phyloP scores from a whole-genome alignment of 2,888 invertebrate species.

The Conomelus anceps region DNA sequence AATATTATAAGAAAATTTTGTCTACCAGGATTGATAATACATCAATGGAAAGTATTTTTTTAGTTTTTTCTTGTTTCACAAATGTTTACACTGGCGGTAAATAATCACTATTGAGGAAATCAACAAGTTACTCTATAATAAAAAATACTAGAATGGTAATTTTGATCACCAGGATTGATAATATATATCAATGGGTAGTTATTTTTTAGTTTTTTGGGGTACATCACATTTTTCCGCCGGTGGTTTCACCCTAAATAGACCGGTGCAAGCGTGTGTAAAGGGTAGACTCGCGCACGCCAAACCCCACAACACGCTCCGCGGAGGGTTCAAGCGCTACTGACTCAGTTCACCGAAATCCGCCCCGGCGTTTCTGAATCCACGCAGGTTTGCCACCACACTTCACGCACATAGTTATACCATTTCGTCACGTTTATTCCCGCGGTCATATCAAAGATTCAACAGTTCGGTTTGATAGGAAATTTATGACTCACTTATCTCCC shows the following conservation, averaged over 20 bases:
- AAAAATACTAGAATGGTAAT: background rate
- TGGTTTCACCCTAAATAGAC: background rate
- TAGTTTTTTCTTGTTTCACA: too few species aligned
- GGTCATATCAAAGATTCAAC: background rate
- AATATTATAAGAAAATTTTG: too few species aligned
- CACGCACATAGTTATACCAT: background rate
- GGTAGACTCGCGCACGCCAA: background rate
- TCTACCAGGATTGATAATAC: too few species aligned
- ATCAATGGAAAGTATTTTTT: too few species aligned
- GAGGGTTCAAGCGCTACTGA: background rate
- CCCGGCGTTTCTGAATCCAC: background rate
- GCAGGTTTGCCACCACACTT: background rate
- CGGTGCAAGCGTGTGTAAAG: background rate
- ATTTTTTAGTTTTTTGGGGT: background rate
- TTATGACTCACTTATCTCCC: background rate
- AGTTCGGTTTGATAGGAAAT: background rate
- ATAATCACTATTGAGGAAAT: background rate
- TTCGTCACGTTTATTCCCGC: background rate
- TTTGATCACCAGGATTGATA: background rate
- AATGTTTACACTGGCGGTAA: too few species aligned
- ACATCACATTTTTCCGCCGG: background rate
- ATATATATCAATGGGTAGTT: background rate
- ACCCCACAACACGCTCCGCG: background rate
- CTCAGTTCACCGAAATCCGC: background rate
- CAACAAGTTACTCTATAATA: background rate